phyloP scores from a whole-genome alignment of 2,888 invertebrate genomes.

The Mythimna vitellina region DNA sequence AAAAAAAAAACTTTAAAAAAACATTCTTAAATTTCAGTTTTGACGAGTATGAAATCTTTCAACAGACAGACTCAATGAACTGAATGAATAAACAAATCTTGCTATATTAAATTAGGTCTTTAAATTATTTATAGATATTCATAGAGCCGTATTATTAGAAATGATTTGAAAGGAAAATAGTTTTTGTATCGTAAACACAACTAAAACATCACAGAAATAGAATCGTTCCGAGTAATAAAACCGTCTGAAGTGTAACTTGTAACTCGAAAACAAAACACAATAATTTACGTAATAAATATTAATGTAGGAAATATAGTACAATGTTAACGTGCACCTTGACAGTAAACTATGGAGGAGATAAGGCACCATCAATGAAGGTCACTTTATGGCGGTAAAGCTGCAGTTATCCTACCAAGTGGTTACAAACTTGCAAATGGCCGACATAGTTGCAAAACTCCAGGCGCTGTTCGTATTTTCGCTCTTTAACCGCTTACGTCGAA shows the following conservation, averaged over 20 bases:
- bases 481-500: no score
- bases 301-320: slow-evolving; percentile 56
- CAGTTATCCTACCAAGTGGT: slow-evolving; percentile 51
- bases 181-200: slow-evolving; percentile 17
- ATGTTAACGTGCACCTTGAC: slow-evolving; percentile 56
- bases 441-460: slow-evolving; percentile 55
- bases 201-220: slow-evolving; percentile 24
- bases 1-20: no score
- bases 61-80: slow-evolving; percentile 4
- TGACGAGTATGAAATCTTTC: not conserved
- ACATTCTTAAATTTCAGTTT: not conserved
- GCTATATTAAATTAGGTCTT: slow-evolving; percentile 16
- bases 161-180: slow-evolving; percentile 28
- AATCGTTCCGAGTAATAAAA: slow-evolving; percentile 23
- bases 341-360: slow-evolving; percentile 65
- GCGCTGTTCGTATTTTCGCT: slow-evolving; percentile 1
- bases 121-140: slow-evolving; percentile 27
- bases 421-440: slow-evolving; percentile 51
- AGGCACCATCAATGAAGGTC: slow-evolving; percentile 66
- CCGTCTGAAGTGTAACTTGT: slow-evolving; percentile 10
- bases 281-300: slow-evolving; percentile 62
- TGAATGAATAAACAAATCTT: slow-evolving; percentile 17
- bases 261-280: slow-evolving; percentile 51
- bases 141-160: slow-evolving; percentile 21
- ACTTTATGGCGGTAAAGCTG: slow-evolving; percentile 67